These are phyloP conservation scores for Epizoanthus fatuus DNA, from an alignment of 92 coral and sea anemone species.

Conservation along the genomic window DNA sequence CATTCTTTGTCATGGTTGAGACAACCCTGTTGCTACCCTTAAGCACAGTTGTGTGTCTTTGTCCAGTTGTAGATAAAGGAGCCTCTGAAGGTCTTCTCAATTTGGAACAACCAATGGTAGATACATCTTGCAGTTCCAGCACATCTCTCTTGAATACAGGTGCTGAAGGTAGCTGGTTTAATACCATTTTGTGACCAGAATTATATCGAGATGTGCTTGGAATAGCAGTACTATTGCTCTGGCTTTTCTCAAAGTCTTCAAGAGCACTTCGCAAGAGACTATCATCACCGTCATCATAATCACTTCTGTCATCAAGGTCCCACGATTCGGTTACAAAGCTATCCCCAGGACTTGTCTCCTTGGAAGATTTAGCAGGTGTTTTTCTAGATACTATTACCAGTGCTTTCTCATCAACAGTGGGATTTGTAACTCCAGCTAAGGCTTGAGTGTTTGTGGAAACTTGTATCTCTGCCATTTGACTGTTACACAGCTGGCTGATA, in stretches of 20 bases:
- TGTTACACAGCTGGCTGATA: constrained; percentile 8
- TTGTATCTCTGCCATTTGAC: background rate
- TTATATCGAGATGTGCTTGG: background rate
- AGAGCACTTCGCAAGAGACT: constrained; percentile 70
- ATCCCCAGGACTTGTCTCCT: constrained; percentile 16
- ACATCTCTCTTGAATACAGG: constrained; percentile 8
- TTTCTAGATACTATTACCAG: background rate
- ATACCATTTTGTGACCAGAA: background rate
- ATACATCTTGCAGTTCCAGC: background rate
- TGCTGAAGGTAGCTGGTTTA: background rate
- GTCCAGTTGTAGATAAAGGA: background rate
- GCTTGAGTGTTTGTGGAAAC: background rate
- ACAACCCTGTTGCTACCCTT: background rate
- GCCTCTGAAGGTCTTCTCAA: background rate
- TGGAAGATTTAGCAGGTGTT: background rate
- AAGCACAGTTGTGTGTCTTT: background rate
- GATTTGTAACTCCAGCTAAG: background rate
- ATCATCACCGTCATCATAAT: constrained; percentile 64
- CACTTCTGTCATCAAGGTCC: constrained; percentile 75
- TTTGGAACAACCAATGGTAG: background rate
- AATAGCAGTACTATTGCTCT: background rate
- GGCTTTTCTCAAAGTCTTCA: constrained; percentile 73
- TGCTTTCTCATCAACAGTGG: background rate
- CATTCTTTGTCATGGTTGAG: background rate
- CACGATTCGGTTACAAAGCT: constrained; percentile 51